Percentiles rank a stretch among this genome's conserved stretches.
phyloP scores from a whole-genome alignment of 2,797 vertebrate genomes.

The Smutsia temminckii region DNA sequence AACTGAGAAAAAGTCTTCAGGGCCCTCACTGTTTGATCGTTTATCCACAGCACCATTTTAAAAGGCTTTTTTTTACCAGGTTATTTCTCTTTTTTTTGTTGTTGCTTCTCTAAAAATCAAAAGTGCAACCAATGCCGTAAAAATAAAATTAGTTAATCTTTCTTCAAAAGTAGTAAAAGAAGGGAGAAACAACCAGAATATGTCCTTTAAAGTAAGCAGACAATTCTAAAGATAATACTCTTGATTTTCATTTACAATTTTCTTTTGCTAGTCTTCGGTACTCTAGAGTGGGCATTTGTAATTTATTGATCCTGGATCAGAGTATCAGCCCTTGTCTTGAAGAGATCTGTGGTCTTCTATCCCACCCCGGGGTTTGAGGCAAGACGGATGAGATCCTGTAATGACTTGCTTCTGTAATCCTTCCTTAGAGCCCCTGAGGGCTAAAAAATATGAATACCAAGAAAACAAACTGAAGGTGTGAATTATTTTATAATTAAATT shows the following conservation, averaged over 20 bases:
- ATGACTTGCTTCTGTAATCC: background rate
- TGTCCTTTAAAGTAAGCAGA: background rate
- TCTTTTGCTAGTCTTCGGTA: background rate
- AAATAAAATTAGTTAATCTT: conserved; percentile 59
- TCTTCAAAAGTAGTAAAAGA: conserved; percentile 23
- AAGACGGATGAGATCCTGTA: background rate
- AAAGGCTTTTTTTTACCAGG: conserved; percentile 49
- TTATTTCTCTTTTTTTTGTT: background rate
- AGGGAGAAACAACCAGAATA: background rate
- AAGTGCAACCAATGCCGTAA: conserved; percentile 24
- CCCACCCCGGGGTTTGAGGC: background rate
- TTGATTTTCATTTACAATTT: conserved; percentile 36
- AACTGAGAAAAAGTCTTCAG: background rate
- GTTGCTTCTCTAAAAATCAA: conserved; percentile 54
- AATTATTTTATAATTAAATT: conserved; percentile 59
- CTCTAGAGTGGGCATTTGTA: background rate
- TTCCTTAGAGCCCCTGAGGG: background rate
- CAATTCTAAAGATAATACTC: background rate
- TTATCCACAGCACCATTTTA: conserved; percentile 31
- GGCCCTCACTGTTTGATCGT: background rate
- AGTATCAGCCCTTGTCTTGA: background rate
- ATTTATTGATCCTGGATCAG: background rate
- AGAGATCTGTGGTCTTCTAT: background rate
- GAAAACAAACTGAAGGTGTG: conserved; percentile 6
- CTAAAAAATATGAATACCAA: conserved; percentile 32